phyloP scores from a whole-genome alignment of 2,113 vertebrate species.

The Austrofundulus limnaeus region DNA sequence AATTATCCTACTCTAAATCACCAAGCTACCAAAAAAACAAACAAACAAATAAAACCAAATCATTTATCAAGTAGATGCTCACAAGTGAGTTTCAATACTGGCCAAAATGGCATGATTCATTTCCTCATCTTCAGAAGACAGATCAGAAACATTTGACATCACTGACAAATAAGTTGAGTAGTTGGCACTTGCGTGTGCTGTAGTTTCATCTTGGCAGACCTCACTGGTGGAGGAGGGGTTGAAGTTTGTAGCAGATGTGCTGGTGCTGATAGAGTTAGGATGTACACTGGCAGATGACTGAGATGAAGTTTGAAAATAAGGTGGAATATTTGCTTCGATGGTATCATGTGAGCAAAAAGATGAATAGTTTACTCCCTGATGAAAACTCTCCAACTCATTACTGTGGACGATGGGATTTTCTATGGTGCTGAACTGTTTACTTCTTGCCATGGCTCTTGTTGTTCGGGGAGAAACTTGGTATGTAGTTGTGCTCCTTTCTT shows the following conservation, averaged over 20 bases:
- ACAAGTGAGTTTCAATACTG: not conserved
- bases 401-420: not conserved
- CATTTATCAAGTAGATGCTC: not conserved
- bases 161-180: not conserved
- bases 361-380: not conserved
- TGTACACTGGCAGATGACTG: not conserved
- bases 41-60: not conserved
- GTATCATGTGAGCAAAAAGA: not conserved
- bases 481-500: not conserved
- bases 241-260: not conserved
- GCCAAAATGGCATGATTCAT: slow-evolving; percentile 1
- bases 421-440: not conserved
- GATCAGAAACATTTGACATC: not conserved
- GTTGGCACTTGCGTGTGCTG: not conserved
- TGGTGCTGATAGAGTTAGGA: not conserved
- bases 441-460: not conserved
- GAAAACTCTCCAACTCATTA: not conserved
- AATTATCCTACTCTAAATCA: not conserved
- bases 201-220: not conserved
- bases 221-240: not conserved
- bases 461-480: not conserved
- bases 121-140: not conserved
- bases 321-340: not conserved
- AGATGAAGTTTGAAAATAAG: not conserved
- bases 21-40: not conserved